These are phyloP conservation scores for Drosophila ercepeae DNA, from an alignment of 1,140 invertebrate species.

Conservation along the genomic window DNA sequence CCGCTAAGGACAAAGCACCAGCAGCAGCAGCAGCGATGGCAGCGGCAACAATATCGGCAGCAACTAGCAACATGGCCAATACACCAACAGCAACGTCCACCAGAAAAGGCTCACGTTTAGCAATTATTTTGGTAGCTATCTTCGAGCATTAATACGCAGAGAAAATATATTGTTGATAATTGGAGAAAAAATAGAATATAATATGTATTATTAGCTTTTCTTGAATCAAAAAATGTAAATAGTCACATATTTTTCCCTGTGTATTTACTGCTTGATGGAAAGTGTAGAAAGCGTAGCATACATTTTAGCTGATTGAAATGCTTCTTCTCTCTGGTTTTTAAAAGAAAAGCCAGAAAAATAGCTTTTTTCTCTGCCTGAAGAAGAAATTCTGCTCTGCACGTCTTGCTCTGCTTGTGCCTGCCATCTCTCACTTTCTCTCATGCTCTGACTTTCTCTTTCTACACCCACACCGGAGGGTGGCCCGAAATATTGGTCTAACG, in stretches of 20 bases:
- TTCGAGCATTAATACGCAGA: constrained; percentile 27
- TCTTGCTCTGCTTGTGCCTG: constrained; percentile 35
- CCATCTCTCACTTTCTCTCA: constrained; percentile 18
- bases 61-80: constrained; percentile 22
- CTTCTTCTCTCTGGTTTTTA: constrained; percentile 55
- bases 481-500: constrained; percentile 12
- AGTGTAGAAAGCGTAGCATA: constrained; percentile 47
- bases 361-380: constrained; percentile 50
- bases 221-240: background rate
- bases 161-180: background rate
- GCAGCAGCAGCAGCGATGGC: constrained; percentile 32
- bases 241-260: constrained; percentile 17
- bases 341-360: constrained; percentile 36
- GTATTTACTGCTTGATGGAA: constrained; percentile 8
- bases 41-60: constrained; percentile 11
- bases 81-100: constrained; percentile 27
- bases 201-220: no score
- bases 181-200: no score
- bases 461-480: background rate
- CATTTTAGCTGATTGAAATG: constrained; percentile 55
- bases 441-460: constrained; percentile 9
- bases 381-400: constrained; percentile 55
- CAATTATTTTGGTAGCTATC: constrained; percentile 62
- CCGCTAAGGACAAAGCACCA: constrained; percentile 35
- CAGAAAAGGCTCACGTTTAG: constrained; percentile 49